phyloP scores from a whole-genome alignment of 2,888 invertebrate species.

The Miltochrista miniata region DNA sequence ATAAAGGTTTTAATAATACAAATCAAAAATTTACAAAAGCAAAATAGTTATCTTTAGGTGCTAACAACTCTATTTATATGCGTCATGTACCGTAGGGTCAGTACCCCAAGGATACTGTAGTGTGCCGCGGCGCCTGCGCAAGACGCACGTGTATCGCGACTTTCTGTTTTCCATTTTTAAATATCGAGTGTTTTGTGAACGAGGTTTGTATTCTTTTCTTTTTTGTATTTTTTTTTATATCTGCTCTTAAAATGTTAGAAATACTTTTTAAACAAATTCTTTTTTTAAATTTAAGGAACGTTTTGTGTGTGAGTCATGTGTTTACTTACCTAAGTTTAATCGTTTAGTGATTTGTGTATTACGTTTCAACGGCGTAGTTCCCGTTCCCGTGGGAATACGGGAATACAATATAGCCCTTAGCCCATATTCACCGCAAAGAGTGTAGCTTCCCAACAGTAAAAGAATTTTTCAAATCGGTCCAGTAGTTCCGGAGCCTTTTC shows the following conservation, averaged over 20 bases:
- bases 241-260: too few relatives aligned
- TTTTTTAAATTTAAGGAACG: background rate
- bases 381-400: too few relatives aligned
- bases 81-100: slow-evolving; percentile 22
- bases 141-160: slow-evolving; percentile 30
- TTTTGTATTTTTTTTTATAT: background rate
- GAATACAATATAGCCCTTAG: too few relatives aligned
- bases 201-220: slow-evolving; percentile 24
- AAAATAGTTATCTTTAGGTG: slow-evolving; percentile 17
- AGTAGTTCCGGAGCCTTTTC: too few relatives aligned
- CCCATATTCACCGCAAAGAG: too few relatives aligned
- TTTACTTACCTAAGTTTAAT: background rate
- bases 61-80: slow-evolving; percentile 16
- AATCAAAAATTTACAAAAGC: slow-evolving; percentile 5
- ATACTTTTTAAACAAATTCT: background rate
- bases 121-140: slow-evolving; percentile 35
- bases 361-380: too few relatives aligned
- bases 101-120: slow-evolving; percentile 40
- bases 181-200: slow-evolving; percentile 12
- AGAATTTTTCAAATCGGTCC: too few relatives aligned
- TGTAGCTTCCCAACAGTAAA: too few relatives aligned
- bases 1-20: too few relatives aligned
- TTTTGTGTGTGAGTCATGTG: background rate
- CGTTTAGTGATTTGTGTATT: too few relatives aligned
- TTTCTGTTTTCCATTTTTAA: slow-evolving; percentile 3